Evolutionary conservation across 2,888 invertebrate species (phyloP), one percentile per base, ranked within the genome.

Genomic region (Adelognathus sp.): DNA sequence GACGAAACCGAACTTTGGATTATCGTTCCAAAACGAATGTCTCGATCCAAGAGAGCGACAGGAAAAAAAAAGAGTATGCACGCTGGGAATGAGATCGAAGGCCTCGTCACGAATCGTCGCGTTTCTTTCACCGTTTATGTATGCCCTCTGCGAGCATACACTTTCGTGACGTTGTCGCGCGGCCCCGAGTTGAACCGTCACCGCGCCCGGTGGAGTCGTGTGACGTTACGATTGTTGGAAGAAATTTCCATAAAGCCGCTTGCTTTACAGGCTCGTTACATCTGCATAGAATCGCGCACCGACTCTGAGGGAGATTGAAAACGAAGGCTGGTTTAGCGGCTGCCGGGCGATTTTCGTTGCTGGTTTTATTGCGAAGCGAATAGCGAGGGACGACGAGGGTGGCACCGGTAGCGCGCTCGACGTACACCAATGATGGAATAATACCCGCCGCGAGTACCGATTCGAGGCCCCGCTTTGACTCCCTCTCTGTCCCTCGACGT

Each of bases 241-340:
- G 56, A n/a, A 79, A 82, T 82, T 82, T 82, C 81, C 81, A 81
- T 82, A 82, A 82, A 81, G n/a, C n/a, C 80, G 81, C 73, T 81
- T 50, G 63, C 73, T n/a, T n/a, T n/a, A 41, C 46, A 39, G 54
- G 69, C 50, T 33, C 52, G 64, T 81, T 81, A 60, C 61, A 80
- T 82, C 81, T 81, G 82, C 82, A 81, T 79, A 81, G 81, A 80
- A 81, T 80, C 78, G 76, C 74, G 74, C n/a, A n/a, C 73, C 56
- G 73, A 58, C 72, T 73, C 69, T 73, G 79, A 67, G 72, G 69
- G 33, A 71, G 60, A 81, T 80, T 70, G 80, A 71, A 72, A 82
- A 76, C 63, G 21, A 52, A 60, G 50, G 39, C 71, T 54, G 67
- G 69, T 63, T 52, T 61, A 50, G 72, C 76, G 77, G n/a, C n/a